These are phyloP conservation scores for Phoxinus dragarum DNA, from an alignment of 2,797 vertebrate genomes.

Conservation along the genomic window DNA sequence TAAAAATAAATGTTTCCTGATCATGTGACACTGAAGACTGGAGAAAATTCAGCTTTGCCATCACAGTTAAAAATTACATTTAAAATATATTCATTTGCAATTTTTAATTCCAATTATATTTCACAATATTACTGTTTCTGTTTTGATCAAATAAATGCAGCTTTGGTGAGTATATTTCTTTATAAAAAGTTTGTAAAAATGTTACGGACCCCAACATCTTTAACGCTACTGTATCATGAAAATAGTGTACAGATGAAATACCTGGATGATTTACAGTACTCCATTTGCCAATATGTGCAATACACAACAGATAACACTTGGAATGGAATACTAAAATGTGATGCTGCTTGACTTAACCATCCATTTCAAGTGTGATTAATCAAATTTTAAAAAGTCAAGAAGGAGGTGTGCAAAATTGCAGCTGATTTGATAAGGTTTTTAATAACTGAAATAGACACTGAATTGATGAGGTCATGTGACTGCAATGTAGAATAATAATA, in stretches of 20 bases:
- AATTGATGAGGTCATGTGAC: slow-evolving; percentile 1
- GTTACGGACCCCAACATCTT: not conserved
- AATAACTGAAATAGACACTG: not conserved
- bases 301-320: not conserved
- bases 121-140: not conserved
- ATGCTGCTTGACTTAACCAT: not conserved
- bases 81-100: not conserved
- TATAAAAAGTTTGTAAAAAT: not conserved
- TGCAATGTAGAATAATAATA: not conserved
- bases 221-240: not conserved
- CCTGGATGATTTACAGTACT: not conserved
- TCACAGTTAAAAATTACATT: not conserved
- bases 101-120: not conserved
- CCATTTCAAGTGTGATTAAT: not conserved
- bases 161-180: not conserved
- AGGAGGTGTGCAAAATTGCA: no score
- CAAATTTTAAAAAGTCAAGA: not conserved
- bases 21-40: not conserved
- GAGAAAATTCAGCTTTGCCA: not conserved
- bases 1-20: not conserved
- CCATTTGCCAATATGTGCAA: not conserved
- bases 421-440: not conserved
- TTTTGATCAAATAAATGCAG: not conserved
- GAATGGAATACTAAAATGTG: not conserved
- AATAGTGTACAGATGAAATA: not conserved